phyloP scores from a whole-genome alignment of 1,140 invertebrate species.

The Hylaeus volcanicus region DNA sequence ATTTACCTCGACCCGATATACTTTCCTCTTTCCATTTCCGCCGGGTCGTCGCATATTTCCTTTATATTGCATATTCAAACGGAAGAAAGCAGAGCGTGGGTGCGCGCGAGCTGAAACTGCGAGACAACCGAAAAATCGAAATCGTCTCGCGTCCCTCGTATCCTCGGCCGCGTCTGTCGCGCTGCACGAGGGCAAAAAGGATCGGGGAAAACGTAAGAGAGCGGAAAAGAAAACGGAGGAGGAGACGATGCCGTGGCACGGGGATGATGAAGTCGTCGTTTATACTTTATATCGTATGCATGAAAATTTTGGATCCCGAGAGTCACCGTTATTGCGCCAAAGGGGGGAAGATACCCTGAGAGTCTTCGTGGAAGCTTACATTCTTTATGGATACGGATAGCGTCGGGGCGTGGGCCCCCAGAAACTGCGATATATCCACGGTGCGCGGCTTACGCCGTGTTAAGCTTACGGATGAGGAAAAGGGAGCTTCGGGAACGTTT shows the following conservation, averaged over 20 bases:
- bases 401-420: constrained; percentile 17
- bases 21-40: neutral
- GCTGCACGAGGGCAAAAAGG: too few species aligned
- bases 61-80: constrained; percentile 40
- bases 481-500: constrained; percentile 36
- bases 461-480: constrained; percentile 45
- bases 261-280: constrained; percentile 63
- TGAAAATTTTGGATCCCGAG: constrained; percentile 64
- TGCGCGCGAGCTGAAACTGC: neutral
- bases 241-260: neutral
- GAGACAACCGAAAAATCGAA: constrained; percentile 40
- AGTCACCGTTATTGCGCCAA: constrained; percentile 60
- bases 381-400: constrained; percentile 70
- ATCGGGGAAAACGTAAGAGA: neutral
- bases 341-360: constrained; percentile 35
- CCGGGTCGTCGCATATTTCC: neutral
- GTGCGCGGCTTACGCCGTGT: constrained; percentile 63
- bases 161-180: too few species aligned
- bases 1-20: constrained; percentile 43
- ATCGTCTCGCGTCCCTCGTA: neutral
- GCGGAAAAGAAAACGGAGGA: neutral
- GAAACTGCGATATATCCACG: constrained; percentile 54
- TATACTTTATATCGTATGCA: constrained; percentile 67
- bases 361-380: constrained; percentile 57
- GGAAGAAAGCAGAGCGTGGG: constrained; percentile 1